Percentiles rank a stretch among this genome's conserved stretches.
Conservation (phyloP, 2,888 invertebrate genomes). For the Corbicula japonica region DNA sequence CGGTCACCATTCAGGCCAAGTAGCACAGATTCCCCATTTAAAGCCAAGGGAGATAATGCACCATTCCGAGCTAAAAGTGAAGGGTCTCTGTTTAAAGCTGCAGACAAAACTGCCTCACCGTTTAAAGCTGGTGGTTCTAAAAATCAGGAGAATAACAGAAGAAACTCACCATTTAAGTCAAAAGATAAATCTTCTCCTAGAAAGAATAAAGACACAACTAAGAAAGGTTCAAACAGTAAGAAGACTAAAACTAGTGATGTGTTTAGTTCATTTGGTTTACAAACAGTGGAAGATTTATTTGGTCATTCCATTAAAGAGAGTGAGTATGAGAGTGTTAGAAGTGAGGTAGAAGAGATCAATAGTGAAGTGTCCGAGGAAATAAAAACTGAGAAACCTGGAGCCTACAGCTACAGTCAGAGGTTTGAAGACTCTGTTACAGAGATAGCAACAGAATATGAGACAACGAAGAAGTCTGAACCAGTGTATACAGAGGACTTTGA, state of each 20-base stretch:
- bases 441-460: constrained; percentile 69
- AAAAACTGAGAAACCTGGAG: constrained; percentile 68
- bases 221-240: constrained; percentile 49
- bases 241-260: constrained; percentile 55
- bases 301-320: constrained; percentile 67
- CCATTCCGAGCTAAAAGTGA: constrained; percentile 57
- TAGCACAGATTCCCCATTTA: constrained; percentile 49
- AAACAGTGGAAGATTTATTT: constrained; percentile 82
- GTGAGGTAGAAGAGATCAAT: constrained; percentile 68
- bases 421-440: constrained; percentile 69
- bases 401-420: constrained; percentile 60
- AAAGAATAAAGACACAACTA: constrained; percentile 47
- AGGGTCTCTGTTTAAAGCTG: constrained; percentile 60
- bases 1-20: constrained; percentile 52
- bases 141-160: constrained; percentile 28
- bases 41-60: constrained; percentile 28
- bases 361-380: constrained; percentile 73
- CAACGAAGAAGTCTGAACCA: constrained; percentile 49
- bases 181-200: constrained; percentile 39
- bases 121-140: constrained; percentile 23
- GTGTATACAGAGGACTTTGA: constrained; percentile 82
- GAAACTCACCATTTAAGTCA: constrained; percentile 55
- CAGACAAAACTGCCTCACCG: constrained; percentile 24
- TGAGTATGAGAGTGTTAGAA: constrained; percentile 62
- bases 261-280: constrained; percentile 80